Evolutionary conservation across 2,113 vertebrate species (phyloP), one percentile per base, ranked within the genome.

Genomic region (Perca fluviatilis): DNA sequence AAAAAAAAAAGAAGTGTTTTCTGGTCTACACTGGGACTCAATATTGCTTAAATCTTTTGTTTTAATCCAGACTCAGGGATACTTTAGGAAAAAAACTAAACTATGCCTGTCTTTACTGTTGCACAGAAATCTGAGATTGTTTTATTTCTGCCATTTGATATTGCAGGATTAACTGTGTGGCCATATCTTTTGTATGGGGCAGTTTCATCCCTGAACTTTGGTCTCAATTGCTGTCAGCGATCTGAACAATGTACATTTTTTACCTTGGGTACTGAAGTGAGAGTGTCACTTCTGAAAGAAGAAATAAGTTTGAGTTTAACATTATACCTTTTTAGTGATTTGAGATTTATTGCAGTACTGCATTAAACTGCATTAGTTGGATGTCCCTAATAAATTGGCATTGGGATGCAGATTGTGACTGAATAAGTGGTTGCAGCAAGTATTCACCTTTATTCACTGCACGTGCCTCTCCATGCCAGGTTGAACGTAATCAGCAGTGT

Each of bases 1-100:
- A 25, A 25, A 30, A 30, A 88, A 91, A 93, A 40, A 30, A 30
- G 86, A 71, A 13, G 71, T 89, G 85, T 89, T 92, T 90, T 90
- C 43, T 88, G 51, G 77, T 81, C 66, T 46, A 57, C 47, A 80
- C 19, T 65, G 53, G 69, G 33, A 49, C 16, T 82, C 60, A 49
- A 51, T 76, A 51, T 69, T 46, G n/a, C 53, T 82, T 72, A 77
- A 73, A 69, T 74, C 77, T 84, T 81, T 67, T 75, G 68, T 80
- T 90, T 83, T 65, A 88, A 69, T 79, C 65, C 40, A 76, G 79
- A 83, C 74, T 68, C 74, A 87, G 71, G 33, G 65, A 62, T 66
- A 60, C 19, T 43, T 2, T 30, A 11, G 40, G 3, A 43, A 11
- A 40, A 60, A 68, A 79, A 56, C 16, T 58, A 82, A 70, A 74